Evolutionary conservation across 2,113 vertebrate genomes (phyloP).

Genomic region (Odobenus rosmarus): DNA sequence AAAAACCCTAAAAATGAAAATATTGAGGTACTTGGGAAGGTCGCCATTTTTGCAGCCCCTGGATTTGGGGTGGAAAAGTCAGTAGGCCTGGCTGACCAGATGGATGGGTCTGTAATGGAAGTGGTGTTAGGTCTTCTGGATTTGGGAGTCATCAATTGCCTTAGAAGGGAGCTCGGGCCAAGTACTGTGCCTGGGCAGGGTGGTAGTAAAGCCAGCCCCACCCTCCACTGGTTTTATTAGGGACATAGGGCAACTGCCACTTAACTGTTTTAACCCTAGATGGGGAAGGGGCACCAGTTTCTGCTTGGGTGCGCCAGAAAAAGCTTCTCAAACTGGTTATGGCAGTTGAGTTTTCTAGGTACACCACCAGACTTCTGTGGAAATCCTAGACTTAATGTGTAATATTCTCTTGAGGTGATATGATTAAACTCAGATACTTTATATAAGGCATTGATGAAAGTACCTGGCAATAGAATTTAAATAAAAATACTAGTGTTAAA

Average conservation of each 20-base stretch:
- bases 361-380: neutral
- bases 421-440: neutral
- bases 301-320: neutral
- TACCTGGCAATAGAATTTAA: neutral
- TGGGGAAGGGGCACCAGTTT: neutral
- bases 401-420: neutral
- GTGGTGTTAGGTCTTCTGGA: rapidly evolving
- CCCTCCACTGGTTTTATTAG: neutral
- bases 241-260: neutral
- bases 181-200: too few species aligned
- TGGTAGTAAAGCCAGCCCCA: neutral
- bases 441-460: neutral
- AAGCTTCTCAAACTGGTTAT: neutral
- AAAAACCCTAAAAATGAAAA: neutral
- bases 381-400: neutral
- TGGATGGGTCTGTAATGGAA: neutral
- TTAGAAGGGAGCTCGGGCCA: neutral
- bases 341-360: neutral
- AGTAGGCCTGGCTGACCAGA: neutral
- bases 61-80: neutral
- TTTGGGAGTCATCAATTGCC: neutral
- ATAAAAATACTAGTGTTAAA: neutral
- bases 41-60: neutral
- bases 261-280: neutral
- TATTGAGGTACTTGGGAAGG: neutral